These are phyloP conservation scores for Liasis olivaceus DNA, from an alignment of 2,797 vertebrate genomes.

Conservation along the genomic window DNA sequence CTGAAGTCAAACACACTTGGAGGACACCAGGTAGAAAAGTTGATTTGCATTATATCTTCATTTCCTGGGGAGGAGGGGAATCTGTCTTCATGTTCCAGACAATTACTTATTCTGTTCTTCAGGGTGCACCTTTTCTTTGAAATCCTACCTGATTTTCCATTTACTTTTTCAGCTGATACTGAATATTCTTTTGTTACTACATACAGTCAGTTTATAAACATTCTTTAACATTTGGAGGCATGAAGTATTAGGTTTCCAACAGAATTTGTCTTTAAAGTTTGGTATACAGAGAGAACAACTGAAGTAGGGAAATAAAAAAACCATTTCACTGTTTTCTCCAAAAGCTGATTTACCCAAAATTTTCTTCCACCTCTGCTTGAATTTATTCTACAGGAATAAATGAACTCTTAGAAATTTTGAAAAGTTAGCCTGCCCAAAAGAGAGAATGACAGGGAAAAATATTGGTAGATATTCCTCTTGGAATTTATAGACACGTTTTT, in stretches of 20 bases:
- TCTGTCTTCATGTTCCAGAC: no score
- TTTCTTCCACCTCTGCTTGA: not conserved
- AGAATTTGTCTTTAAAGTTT: not conserved
- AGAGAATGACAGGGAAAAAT: not conserved
- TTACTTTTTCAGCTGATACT: no score
- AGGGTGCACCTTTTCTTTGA: no score
- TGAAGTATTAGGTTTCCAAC: not conserved
- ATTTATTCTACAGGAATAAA: constrained; percentile 4
- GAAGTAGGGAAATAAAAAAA: not conserved
- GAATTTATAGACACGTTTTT: not conserved
- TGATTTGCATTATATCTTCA: no score
- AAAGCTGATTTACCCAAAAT: not conserved
- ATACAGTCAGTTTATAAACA: not conserved
- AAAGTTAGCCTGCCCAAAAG: not conserved
- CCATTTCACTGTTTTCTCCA: not conserved
- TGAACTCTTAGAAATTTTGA: not conserved
- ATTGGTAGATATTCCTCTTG: not conserved
- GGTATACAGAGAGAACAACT: not conserved
- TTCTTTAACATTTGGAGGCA: not conserved
- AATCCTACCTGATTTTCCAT: no score
- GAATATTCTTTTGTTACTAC: no score
- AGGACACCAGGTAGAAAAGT: no score
- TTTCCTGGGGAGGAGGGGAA: no score
- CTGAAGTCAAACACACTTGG: no score
- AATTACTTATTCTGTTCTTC: no score